Conservation (phyloP, 2,888 invertebrate species). For the Eupithecia vulgata region DNA sequence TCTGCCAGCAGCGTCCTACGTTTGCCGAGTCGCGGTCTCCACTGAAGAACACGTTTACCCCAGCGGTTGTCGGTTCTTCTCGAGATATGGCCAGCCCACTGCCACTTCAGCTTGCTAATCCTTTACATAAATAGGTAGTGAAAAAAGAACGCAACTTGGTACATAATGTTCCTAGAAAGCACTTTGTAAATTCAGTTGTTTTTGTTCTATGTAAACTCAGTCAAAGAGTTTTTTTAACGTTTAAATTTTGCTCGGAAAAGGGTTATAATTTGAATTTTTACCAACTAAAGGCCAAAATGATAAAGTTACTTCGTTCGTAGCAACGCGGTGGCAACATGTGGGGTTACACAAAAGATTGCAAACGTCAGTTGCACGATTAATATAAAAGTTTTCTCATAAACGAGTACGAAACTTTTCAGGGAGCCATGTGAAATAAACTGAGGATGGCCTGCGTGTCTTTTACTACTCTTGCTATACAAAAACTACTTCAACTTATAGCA, state of each 20-base stretch:
- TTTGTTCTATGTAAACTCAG: neutral
- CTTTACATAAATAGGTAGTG: too few species aligned
- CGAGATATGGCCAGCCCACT: too few species aligned
- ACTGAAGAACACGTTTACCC: too few species aligned
- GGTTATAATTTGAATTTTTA: neutral
- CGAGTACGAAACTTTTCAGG: constrained; percentile 11
- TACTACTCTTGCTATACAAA: neutral
- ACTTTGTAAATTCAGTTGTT: neutral
- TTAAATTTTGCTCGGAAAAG: neutral
- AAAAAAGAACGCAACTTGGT: neutral
- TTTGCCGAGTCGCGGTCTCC: too few species aligned
- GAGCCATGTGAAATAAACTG: constrained; percentile 19
- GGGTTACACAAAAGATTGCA: constrained; percentile 1
- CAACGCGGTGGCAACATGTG: neutral
- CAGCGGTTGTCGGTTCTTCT: too few species aligned
- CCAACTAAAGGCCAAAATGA: neutral
- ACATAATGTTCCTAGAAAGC: neutral
- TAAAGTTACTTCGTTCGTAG: neutral
- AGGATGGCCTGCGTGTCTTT: constrained; percentile 8
- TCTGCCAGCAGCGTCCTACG: too few species aligned
- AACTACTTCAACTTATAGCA: neutral
- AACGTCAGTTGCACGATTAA: constrained; percentile 2
- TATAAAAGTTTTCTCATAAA: constrained; percentile 31
- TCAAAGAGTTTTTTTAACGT: neutral
- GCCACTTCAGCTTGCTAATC: too few species aligned